Conservation (phyloP, 2,113 vertebrate genomes). For the Equus przewalskii region DNA sequence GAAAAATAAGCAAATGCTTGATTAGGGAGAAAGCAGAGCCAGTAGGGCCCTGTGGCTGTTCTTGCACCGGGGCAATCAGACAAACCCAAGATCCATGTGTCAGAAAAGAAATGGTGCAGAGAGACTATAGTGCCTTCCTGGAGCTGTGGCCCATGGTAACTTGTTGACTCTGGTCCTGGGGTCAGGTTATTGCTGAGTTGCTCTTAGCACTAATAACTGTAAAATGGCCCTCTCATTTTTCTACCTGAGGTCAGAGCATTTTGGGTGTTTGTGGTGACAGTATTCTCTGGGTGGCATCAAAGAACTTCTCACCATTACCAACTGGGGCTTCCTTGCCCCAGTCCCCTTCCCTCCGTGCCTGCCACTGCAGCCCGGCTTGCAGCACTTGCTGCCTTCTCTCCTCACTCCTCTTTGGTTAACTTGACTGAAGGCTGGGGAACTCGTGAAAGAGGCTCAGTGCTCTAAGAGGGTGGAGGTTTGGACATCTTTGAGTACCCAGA, state of each 20-base stretch:
- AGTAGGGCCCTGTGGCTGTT: neutral
- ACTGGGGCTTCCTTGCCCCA: neutral
- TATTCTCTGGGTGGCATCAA: neutral
- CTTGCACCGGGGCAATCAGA: neutral
- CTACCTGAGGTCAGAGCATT: neutral
- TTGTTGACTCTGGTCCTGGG: neutral
- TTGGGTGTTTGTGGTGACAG: neutral
- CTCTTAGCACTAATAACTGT: neutral
- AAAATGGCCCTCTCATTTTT: neutral
- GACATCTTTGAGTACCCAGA: neutral
- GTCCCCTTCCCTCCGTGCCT: too few relatives aligned
- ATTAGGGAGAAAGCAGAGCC: constrained; percentile 59
- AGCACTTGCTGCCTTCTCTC: neutral
- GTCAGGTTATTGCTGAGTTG: neutral
- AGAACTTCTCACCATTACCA: neutral
- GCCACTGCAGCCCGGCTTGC: neutral
- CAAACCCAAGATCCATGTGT: neutral
- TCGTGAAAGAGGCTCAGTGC: neutral
- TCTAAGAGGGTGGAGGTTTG: neutral
- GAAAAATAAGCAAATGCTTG: constrained; percentile 81
- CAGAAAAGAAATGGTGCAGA: neutral
- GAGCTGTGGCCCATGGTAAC: neutral
- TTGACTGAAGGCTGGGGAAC: neutral
- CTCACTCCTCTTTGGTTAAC: neutral
- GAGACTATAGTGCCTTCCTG: neutral